Evolutionary conservation across 2,888 invertebrate genomes (phyloP).

Genomic region (Trachelus iudaicus): DNA sequence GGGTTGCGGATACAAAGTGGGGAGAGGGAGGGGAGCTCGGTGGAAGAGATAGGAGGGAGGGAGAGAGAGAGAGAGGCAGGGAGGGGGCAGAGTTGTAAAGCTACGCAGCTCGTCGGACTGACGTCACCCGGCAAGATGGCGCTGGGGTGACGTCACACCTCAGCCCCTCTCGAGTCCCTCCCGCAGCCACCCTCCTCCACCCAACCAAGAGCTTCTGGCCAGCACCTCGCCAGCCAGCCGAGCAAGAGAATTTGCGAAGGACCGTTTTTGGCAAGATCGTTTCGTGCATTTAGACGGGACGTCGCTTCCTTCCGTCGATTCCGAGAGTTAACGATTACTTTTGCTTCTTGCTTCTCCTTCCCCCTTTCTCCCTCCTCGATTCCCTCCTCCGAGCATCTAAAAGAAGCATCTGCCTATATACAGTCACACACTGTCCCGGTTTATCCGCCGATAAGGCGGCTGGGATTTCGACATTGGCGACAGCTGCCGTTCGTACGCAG

Average conservation of each 20-base stretch:
- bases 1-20: too few relatives aligned
- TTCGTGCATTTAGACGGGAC: constrained; percentile 17
- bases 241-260: constrained; percentile 20
- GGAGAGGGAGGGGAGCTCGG: constrained; percentile 15
- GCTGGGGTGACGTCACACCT: constrained; percentile 64
- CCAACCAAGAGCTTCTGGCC: background rate
- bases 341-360: background rate
- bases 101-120: constrained; percentile 52
- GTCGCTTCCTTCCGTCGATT: constrained; percentile 8
- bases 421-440: constrained; percentile 22
- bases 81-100: constrained; percentile 26
- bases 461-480: too few relatives aligned
- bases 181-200: background rate
- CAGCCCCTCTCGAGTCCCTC: too few relatives aligned
- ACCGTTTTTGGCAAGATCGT: constrained; percentile 19
- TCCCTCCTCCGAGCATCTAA: constrained; percentile 3
- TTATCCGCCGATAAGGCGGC: constrained; percentile 12
- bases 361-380: too few relatives aligned
- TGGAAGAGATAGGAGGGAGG: background rate
- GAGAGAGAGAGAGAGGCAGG: constrained; percentile 9
- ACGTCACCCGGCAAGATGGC: constrained; percentile 69
- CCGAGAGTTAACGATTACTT: constrained; percentile 25
- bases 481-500: too few relatives aligned
- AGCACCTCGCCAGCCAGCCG: background rate
- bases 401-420: constrained; percentile 23